Evolutionary conservation across 2,888 invertebrate genomes (phyloP), one percentile per base, ranked within the genome.

Genomic region (Pherbina coryleti): DNA sequence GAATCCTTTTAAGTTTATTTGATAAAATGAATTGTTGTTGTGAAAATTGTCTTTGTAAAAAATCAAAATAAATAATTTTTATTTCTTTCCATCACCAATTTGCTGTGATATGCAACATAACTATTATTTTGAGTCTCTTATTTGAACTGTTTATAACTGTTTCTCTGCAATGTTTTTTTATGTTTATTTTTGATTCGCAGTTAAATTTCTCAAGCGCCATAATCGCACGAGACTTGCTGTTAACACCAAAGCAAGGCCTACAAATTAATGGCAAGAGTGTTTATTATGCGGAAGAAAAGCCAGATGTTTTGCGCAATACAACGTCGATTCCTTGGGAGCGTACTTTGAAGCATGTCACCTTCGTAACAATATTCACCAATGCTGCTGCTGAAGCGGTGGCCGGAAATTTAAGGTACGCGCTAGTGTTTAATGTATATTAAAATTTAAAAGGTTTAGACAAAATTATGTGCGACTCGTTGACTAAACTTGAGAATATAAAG

Each of bases 331-430:
- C 91, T 83, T 94, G 94, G 94, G 93, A 94, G 86, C 91, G 92
- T 78, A 93, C 94, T 2, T 87, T 94, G 51, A 91, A 93, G 78
- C 93, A 94, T 88, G 93, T 94, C 80, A 92, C 93, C 7, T 93
- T 92, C 84, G 90, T 94, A 81, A 92, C 94, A 2, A 90, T 94
- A 14, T 88, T 88, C 60, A 85, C 87, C 44, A 84, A 88, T 78
- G 82, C 85, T n/a, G 84, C 84, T 5, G 79, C 83, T 5, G 83
- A 82, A 2, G 84, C 84, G 25, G 85, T 83, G 4, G 82, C 84
- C 8, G 87, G 87, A 25, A 86, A 89, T 81, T 76, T 87, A 22
- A 89, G 88, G 89, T 89, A 84, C 80, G 19, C 25, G 9, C 57
- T 7, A 8, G 9, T 37, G 37, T 37, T 37, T 7, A 7, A 8